Evolutionary conservation across 2,888 invertebrate species (phyloP).

Genomic region (Ecdyonurus torrentis): DNA sequence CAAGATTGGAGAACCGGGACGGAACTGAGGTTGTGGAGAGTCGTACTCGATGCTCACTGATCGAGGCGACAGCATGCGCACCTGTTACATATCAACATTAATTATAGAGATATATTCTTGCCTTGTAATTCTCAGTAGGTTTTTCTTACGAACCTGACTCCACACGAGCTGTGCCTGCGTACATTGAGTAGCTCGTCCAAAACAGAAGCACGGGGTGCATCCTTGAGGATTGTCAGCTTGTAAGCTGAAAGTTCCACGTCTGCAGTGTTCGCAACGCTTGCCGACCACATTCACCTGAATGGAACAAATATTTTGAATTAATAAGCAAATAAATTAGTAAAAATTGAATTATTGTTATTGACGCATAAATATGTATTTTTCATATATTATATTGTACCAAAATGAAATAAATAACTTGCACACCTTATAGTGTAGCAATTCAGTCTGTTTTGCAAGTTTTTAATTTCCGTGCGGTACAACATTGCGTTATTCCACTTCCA

Average conservation of each 20-base stretch:
- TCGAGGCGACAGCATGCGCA: conserved; percentile 19
- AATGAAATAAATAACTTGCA: too few species aligned
- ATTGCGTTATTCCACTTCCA: too few species aligned
- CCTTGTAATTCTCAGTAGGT: not conserved
- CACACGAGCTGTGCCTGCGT: conserved; percentile 66
- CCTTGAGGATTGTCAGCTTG: conserved; percentile 61
- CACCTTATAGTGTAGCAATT: too few species aligned
- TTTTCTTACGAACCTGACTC: conserved; percentile 45
- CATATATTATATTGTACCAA: too few species aligned
- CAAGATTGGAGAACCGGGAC: conserved; percentile 16
- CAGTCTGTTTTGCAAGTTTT: too few species aligned
- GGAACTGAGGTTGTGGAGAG: conserved; percentile 14
- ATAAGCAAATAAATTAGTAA: not conserved
- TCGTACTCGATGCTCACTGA: conserved; percentile 19
- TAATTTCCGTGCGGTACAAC: too few species aligned
- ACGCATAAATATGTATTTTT: too few species aligned
- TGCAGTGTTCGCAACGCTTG: conserved; percentile 66
- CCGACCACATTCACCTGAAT: conserved; percentile 65
- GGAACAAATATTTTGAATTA: conserved; percentile 3
- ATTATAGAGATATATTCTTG: not conserved
- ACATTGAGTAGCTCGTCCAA: conserved; percentile 68
- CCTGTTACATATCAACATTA: conserved; percentile 8
- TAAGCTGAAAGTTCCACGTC: conserved; percentile 72
- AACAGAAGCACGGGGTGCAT: conserved; percentile 94
- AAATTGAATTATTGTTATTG: not conserved